phyloP scores from a whole-genome alignment of 2,113 vertebrate species.

The Romanogobio albipinnatus region DNA sequence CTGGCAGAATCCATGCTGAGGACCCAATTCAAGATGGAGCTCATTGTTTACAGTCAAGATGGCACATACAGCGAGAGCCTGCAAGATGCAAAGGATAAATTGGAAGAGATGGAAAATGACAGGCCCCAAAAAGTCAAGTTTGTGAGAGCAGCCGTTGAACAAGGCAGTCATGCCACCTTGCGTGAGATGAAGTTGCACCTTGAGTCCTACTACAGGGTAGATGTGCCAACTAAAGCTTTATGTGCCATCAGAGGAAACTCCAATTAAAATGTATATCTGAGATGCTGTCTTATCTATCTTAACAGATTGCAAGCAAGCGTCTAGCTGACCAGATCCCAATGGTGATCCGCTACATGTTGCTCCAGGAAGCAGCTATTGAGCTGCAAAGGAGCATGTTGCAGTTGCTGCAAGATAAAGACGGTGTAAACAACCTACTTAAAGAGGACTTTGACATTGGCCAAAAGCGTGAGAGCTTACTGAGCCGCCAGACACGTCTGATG shows the following conservation, averaged over 20 bases:
- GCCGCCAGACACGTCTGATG: slow-evolving; percentile 69
- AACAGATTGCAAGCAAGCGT: slow-evolving; percentile 78
- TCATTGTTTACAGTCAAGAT: slow-evolving; percentile 85
- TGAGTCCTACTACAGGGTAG: slow-evolving; percentile 68
- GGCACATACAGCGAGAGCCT: slow-evolving; percentile 67
- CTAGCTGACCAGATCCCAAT: slow-evolving; percentile 84
- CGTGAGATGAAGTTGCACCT: slow-evolving; percentile 69
- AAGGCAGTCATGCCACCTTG: slow-evolving; percentile 56
- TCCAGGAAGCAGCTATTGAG: slow-evolving; percentile 69
- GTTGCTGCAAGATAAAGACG: slow-evolving; percentile 78
- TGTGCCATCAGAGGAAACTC: not conserved
- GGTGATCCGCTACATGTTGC: slow-evolving; percentile 79
- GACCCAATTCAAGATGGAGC: slow-evolving; percentile 87
- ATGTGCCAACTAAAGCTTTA: slow-evolving; percentile 14
- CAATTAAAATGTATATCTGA: slow-evolving; percentile 23
- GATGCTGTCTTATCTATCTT: slow-evolving; percentile 43
- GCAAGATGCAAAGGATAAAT: slow-evolving; percentile 3
- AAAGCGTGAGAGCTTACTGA: slow-evolving; percentile 70
- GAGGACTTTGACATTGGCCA: slow-evolving; percentile 78
- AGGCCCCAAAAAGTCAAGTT: too few relatives aligned
- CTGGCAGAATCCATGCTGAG: slow-evolving; percentile 73
- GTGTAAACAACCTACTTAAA: slow-evolving; percentile 68
- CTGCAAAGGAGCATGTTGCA: slow-evolving; percentile 81
- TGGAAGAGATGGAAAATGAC: too few relatives aligned
- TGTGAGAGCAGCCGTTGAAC: too few relatives aligned